Base-by-base conservation (phyloP, 1,140 invertebrate genomes). In the Megathymus violae region DNA sequence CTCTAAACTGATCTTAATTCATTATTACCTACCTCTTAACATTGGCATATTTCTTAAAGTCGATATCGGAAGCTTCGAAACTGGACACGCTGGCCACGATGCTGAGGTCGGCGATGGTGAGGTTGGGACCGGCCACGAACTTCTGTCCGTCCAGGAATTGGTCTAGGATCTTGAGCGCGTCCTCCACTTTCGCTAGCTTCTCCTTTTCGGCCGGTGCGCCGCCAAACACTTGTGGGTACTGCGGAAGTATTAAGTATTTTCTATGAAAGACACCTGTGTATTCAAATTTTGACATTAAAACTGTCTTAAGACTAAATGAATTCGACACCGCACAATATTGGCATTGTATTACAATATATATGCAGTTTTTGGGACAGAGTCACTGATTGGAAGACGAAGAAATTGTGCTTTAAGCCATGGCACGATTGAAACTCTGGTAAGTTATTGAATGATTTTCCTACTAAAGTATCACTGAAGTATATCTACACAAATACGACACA, bases 81-180 rank as follows among this genome's bases (percentile, higher is more conserved):
- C 94, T 95, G 16, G 95, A 94, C 9, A 96, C 89, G 0, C 91
- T 90, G 5, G 93, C 91, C 6, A 94, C 80, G 25, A 96, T 67
- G 11, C 92, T 74, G 10, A 95, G 86, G 77, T 96, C 96, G 4
- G 96, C 96, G 6, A 97, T 80, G 14, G 96, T 97, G 9, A 97
- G 82, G 13, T 91, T 92, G 59, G 94, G 90, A 7, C 95, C 95
- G 5, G 95, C 95, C 1, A 89, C 93, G 78, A 93, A 96, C 40
- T 93, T 91, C 65, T 94, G 88, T 0, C 92, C 93, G 44, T 94
- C 93, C 16, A 96, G 84, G 85, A 95, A 95, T 1, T 81, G 92
- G 61, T 96, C 93, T n/a, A 96, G 82, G 64, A 94, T 93, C 11
- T 92, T 91, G 36, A 96, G 88, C 1, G 93, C 93, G 7, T 94